Evolutionary conservation across 2,888 invertebrate species (phyloP).

Genomic region (Prosopocoilus inquinatus): DNA sequence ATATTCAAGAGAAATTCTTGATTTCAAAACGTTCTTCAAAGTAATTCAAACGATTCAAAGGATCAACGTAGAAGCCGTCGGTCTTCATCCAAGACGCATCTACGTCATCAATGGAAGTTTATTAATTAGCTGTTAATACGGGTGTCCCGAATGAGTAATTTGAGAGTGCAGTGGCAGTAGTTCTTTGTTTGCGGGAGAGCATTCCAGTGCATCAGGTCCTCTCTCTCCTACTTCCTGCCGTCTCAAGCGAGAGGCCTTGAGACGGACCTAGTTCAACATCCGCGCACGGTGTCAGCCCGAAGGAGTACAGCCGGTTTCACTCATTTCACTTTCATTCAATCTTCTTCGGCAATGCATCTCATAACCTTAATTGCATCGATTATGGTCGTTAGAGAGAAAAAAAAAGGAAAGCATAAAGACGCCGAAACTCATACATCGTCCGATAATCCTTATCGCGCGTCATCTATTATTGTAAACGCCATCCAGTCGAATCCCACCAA

Average conservation of each 20-base stretch:
- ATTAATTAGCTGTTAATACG: conserved; percentile 5
- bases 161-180: conserved; percentile 24
- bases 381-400: neutral
- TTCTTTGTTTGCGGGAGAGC: conserved; percentile 33
- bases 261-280: conserved; percentile 52
- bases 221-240: conserved; percentile 37
- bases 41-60: no score
- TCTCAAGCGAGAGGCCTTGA: conserved; percentile 18
- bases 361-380: conserved; percentile 3
- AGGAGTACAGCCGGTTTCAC: conserved; percentile 41
- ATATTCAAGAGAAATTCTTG: no score
- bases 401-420: no score
- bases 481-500: no score
- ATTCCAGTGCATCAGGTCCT: conserved; percentile 30
- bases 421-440: no score
- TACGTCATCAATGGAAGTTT: neutral
- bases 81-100: no score
- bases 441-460: no score
- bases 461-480: no score
- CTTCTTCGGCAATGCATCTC: conserved; percentile 4
- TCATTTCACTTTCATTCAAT: conserved; percentile 50
- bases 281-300: conserved; percentile 39
- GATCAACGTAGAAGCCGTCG: no score
- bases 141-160: conserved; percentile 21
- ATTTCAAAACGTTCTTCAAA: no score